Conservation (phyloP, 2,888 invertebrate genomes). For the Pycnomerus fuliginosus region DNA sequence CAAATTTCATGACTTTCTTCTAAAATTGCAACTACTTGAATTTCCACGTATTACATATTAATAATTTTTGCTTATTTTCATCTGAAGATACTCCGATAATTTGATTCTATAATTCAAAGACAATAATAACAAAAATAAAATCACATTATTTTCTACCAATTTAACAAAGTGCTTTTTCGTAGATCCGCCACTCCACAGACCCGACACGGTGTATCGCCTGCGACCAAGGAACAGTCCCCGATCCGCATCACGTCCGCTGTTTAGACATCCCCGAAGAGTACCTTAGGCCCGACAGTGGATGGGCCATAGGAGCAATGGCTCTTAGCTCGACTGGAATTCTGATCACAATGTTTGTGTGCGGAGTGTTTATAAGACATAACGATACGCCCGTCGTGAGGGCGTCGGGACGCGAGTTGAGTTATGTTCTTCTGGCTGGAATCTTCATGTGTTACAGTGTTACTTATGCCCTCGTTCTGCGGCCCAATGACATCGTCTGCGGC, state of each 20-base stretch:
- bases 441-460: conserved; percentile 91
- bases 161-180: no score
- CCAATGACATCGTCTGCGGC: conserved; percentile 85
- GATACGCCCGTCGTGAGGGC: conserved; percentile 97
- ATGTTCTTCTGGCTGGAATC: conserved; percentile 87
- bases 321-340: conserved; percentile 78
- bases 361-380: conserved; percentile 68
- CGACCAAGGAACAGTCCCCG: conserved; percentile 80
- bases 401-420: conserved; percentile 86
- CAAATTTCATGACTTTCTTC: no score
- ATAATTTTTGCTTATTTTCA: no score
- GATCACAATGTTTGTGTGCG: conserved; percentile 65
- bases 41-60: no score
- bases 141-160: no score
- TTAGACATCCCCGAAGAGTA: conserved; percentile 80
- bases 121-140: no score
- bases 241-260: conserved; percentile 71
- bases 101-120: no score
- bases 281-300: conserved; percentile 77
- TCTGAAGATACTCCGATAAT: no score
- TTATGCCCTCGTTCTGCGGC: conserved; percentile 84
- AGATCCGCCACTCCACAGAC: conserved; percentile 78
- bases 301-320: conserved; percentile 92
- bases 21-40: no score
- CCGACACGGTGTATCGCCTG: conserved; percentile 85